These are phyloP conservation scores for Gopherus flavomarginatus DNA, from an alignment of 2,113 vertebrate species.

Conservation along the genomic window DNA sequence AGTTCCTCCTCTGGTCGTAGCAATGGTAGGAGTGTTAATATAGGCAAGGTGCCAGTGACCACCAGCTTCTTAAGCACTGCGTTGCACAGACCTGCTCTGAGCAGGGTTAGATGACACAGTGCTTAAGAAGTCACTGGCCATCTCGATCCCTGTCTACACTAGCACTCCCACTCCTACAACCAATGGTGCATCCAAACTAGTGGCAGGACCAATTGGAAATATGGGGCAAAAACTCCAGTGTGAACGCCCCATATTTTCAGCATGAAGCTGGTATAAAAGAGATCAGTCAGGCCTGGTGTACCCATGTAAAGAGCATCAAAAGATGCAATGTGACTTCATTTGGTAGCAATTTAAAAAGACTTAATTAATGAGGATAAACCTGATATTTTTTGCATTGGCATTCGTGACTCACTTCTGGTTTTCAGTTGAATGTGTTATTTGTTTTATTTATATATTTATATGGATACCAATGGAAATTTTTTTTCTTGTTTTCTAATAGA, in stretches of 20 bases:
- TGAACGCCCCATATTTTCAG: not conserved
- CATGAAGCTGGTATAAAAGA: not conserved
- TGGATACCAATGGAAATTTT: not conserved
- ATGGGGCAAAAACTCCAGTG: not conserved
- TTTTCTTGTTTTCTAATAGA: conserved; percentile 20
- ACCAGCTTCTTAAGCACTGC: not conserved
- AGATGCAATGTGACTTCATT: conserved; percentile 12
- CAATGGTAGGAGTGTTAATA: not conserved
- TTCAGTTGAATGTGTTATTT: not conserved
- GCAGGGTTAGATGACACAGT: not conserved
- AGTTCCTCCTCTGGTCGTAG: not conserved
- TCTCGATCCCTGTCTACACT: not conserved
- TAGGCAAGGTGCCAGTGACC: not conserved
- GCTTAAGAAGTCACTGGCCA: not conserved
- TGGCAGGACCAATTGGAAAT: not conserved
- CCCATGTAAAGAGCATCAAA: not conserved
- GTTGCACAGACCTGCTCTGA: not conserved
- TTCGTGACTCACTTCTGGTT: not conserved
- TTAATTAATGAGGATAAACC: not conserved
- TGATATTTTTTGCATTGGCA: not conserved
- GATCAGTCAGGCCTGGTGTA: not conserved
- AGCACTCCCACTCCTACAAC: not conserved
- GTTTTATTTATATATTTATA: too few relatives aligned
- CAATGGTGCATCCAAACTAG: not conserved
- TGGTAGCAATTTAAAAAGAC: not conserved